phyloP scores from a whole-genome alignment of 2,888 invertebrate genomes.

The Abscondita cerata region DNA sequence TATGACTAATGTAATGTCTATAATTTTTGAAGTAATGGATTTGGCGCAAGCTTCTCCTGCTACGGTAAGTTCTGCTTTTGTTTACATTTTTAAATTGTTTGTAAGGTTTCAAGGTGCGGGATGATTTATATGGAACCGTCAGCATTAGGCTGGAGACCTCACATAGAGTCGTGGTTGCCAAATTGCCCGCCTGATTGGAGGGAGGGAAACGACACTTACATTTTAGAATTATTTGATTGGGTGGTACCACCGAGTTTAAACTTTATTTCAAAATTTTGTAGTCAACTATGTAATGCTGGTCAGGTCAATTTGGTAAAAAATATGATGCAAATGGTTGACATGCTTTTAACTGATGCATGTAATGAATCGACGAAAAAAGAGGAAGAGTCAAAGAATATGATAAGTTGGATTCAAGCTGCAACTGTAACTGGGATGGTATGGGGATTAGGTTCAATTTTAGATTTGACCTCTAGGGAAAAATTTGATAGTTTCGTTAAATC shows the following conservation, averaged over 20 bases:
- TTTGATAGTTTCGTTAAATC: slow-evolving; percentile 70
- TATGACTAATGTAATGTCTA: slow-evolving; percentile 80
- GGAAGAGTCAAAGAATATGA: slow-evolving; percentile 73
- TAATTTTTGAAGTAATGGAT: slow-evolving; percentile 90
- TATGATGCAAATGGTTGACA: slow-evolving; percentile 76
- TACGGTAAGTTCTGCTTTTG: slow-evolving; percentile 64
- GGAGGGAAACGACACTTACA: slow-evolving; percentile 65
- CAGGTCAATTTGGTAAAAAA: slow-evolving; percentile 76
- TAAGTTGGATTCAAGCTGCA: slow-evolving; percentile 78
- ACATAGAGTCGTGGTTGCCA: slow-evolving; percentile 82
- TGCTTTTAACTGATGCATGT: slow-evolving; percentile 76
- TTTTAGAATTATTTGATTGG: slow-evolving; percentile 76
- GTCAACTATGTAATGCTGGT: slow-evolving; percentile 70
- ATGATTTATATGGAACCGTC: slow-evolving; percentile 90
- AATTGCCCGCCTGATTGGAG: slow-evolving; percentile 69
- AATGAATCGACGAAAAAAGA: slow-evolving; percentile 61
- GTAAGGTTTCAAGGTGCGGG: slow-evolving; percentile 75
- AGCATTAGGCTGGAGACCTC: slow-evolving; percentile 82
- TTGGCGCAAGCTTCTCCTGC: slow-evolving; percentile 85
- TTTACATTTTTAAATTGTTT: background rate
- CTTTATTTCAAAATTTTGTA: slow-evolving; percentile 75
- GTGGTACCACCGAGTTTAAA: slow-evolving; percentile 76
- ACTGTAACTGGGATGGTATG: slow-evolving; percentile 79
- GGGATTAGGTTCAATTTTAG: slow-evolving; percentile 85
- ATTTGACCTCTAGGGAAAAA: slow-evolving; percentile 71